A percentile compares a stretch with the other conserved stretches of the same genome.
Evolutionary conservation across 2,888 invertebrate species (phyloP).

Genomic region (Trachelus stipa): DNA sequence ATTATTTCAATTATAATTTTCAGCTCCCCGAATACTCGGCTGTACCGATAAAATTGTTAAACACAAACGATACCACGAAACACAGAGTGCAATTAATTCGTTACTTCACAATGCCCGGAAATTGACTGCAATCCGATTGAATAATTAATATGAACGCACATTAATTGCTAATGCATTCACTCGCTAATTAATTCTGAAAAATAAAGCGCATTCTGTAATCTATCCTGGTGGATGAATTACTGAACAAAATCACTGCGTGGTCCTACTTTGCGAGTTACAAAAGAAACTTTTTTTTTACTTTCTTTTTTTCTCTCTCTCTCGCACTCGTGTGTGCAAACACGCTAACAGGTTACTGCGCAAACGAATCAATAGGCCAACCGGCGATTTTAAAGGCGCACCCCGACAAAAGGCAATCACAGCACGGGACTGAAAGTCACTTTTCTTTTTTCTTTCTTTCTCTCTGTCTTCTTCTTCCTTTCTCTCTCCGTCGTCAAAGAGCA

Average conservation of each 20-base stretch:
- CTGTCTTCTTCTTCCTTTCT: neutral
- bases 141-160: neutral
- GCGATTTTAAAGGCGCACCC: neutral
- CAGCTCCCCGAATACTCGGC: neutral
- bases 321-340: constrained; percentile 1
- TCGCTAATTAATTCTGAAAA: neutral
- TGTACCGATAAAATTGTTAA: neutral
- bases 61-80: neutral
- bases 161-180: neutral
- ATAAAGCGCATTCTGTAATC: neutral
- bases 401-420: neutral
- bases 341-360: constrained; percentile 2
- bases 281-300: neutral
- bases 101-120: neutral
- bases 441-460: neutral
- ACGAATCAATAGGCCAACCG: constrained; percentile 2
- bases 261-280: neutral
- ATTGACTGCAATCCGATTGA: neutral
- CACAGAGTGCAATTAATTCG: neutral
- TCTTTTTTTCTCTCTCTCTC: neutral
- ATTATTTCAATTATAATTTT: neutral
- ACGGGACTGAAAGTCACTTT: neutral
- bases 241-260: neutral
- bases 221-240: neutral
- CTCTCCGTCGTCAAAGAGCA: neutral